Evolutionary conservation across 1,140 invertebrate species (phyloP), one percentile per base, ranked within the genome.

Genomic region (Drosophila serrata): DNA sequence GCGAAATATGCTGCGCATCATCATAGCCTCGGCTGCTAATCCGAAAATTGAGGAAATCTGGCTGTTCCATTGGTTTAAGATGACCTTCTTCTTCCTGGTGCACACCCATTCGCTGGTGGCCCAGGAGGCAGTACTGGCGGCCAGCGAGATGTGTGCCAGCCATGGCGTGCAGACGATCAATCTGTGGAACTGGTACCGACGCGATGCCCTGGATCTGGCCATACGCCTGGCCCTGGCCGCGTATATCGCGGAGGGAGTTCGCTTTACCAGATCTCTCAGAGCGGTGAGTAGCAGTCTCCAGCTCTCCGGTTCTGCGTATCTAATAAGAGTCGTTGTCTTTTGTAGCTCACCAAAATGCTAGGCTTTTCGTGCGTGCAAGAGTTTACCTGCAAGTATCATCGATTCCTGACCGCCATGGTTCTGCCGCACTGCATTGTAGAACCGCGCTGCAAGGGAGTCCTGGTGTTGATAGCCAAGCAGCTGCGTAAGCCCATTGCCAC

Each of bases 141-240:
- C 95, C 6, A 93, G 93, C 62, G 94, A 95, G 82, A 92, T 96
- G 43, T 95, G 95, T 24, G 92, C 94, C 51, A 92, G 81, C 29
- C 94, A 95, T 22, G 93, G 93, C 0, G 91, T 94, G 27, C 94
- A 94, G 15, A 94, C 95, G 6, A 94, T 95, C 22, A 92, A 94
- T 48, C 92, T 96, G 24, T 96, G 95, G 79, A 94, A 94, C 67
- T 94, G 95, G 91, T 96, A 96, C 81, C 95, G 95, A 78, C 95
- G 94, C 19, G 94, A 95, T 87, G 94, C 95, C 58, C 94, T 96
- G 31, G 93, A 94, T 48, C 90, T 94, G 31, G 94, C 95, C 39
- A 94, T 95, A 58, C 92, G 95, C 24, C 93, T 96, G 67, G 94
- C 94, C 0, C 93, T 95, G 33, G 93, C 93, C 35, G 95, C 95